Base-by-base conservation (phyloP, 2,888 invertebrate species). In the Listrodromus nycthemerus region DNA sequence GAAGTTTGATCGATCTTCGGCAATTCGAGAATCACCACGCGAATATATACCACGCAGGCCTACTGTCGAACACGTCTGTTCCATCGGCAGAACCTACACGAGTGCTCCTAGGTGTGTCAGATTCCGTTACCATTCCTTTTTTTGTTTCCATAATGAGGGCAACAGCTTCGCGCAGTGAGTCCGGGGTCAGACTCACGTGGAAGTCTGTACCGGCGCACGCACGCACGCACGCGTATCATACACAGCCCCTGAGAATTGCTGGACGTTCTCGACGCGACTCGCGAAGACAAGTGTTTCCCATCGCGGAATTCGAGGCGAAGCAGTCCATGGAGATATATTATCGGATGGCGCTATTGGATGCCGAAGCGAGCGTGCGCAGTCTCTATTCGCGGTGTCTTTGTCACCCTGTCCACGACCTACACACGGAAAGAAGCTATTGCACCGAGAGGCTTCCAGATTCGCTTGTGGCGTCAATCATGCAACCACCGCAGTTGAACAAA, bases 361-460 rank as follows among this genome's bases (percentile, higher is more conserved):
- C 27, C 19, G n/a, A 21, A 21, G 58, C 24, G 52, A 55, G 65
- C 45, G 24, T 80, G n/a, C 50, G 41, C 52, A 66, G 48, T 80
- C 21, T 45, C 16, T 73, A 45, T 61, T 61, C 48, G 30, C 48
- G 19, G n/a, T 30, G 73, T 58, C 27, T 30, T 48, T 58, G 58
- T 27, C n/a, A 24, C 30, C 58, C n/a, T 66, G 63, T 37, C 1
- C n/a, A 45, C 50, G 19, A 66, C 24, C 13, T 19, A 52, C 30
- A 24, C 55, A 65, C 45, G 45, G 24, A 65, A 19, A 65, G 55
- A 48, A 45, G 41, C 58, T 58, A 58, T 48, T 73, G 67, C 75
- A 75, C 19, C 45, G 83, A 80, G 80, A 75, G 83, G 83, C 83
- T 83, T 83, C 83, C 71, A 73, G 80, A 83, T 83, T 67, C 73